Evolutionary conservation across 2,113 vertebrate genomes (phyloP).

Genomic region (Myocastor coypus): DNA sequence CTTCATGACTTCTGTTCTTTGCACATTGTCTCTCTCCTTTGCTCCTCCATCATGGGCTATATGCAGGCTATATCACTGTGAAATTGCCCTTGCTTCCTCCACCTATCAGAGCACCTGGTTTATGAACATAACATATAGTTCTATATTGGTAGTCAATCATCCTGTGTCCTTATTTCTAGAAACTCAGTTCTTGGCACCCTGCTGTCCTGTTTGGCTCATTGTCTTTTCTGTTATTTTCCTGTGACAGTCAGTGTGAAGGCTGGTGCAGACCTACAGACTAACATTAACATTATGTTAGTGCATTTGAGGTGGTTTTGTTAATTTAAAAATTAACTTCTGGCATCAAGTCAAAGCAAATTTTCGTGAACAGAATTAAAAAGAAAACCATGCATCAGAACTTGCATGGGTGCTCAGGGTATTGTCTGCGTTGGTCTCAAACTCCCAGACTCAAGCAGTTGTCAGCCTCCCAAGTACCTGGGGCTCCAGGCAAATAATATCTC

Average conservation of each 20-base stretch:
- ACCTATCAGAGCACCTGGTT: rapidly evolving
- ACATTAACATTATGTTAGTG: background rate
- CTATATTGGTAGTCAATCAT: background rate
- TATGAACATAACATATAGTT: background rate
- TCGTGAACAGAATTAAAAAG: slow-evolving; percentile 18
- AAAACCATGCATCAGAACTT: background rate
- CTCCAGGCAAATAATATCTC: background rate
- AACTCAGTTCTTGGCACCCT: background rate
- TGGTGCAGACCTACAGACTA: background rate
- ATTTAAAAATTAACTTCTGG: slow-evolving; percentile 25
- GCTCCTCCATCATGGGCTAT: background rate
- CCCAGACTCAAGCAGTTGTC: background rate
- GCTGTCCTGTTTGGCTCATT: background rate
- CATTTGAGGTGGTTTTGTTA: slow-evolving; percentile 33
- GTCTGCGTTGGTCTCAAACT: background rate
- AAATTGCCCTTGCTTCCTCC: background rate
- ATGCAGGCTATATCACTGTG: background rate
- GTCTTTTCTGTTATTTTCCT: slow-evolving; percentile 35
- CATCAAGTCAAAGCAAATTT: slow-evolving; percentile 30
- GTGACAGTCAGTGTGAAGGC: background rate
- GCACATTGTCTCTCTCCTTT: background rate
- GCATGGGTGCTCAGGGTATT: background rate
- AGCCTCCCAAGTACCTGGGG: background rate
- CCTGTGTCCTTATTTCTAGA: background rate
- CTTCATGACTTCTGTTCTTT: background rate